phyloP scores from a whole-genome alignment of 2,888 invertebrate genomes.

The Pachydiplax longipennis region DNA sequence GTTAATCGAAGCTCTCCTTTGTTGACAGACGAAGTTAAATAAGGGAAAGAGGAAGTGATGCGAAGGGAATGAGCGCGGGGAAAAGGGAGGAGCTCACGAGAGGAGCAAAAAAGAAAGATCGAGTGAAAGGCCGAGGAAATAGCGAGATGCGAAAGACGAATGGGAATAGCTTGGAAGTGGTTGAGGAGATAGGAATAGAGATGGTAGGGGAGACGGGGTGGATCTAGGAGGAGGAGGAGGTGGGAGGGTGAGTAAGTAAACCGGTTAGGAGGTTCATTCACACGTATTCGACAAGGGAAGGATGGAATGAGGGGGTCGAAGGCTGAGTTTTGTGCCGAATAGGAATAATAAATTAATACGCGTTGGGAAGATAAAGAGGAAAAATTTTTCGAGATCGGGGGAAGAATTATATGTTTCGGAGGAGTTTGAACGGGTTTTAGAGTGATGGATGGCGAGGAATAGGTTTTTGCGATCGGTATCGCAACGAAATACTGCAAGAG shows the following conservation, averaged over 20 bases:
- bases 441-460: background rate
- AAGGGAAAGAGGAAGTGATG: background rate
- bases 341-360: constrained; percentile 29
- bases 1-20: too few species aligned
- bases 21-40: background rate
- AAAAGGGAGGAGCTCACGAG: background rate
- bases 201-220: background rate
- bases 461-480: too few species aligned
- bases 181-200: background rate
- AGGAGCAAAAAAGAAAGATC: background rate
- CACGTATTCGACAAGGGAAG: constrained; percentile 31
- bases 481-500: too few species aligned
- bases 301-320: background rate
- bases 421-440: background rate
- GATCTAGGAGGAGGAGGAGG: background rate
- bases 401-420: background rate
- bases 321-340: constrained; percentile 3
- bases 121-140: background rate
- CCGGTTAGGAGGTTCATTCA: constrained; percentile 41
- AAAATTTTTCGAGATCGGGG: background rate
- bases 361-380: background rate
- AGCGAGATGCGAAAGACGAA: background rate
- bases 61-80: too few species aligned
- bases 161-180: background rate
- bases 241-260: background rate